A percentile compares a stretch with the other conserved stretches of the same genome.
Evolutionary conservation across 2,888 invertebrate genomes (phyloP).

Genomic region (Sturmia bella): DNA sequence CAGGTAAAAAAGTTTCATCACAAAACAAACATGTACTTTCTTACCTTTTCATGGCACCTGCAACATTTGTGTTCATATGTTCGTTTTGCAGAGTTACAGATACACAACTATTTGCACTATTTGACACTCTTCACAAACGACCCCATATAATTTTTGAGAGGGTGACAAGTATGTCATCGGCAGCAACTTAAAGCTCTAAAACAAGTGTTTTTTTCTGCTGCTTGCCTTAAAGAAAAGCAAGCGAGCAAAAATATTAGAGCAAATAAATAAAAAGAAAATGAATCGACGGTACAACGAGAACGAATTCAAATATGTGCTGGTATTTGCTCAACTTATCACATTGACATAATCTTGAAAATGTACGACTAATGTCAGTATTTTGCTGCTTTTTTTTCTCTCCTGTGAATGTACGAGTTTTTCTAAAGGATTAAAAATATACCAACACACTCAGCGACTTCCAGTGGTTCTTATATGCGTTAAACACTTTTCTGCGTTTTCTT

Average conservation of each 20-base stretch:
- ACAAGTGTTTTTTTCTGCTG: slow-evolving; percentile 12
- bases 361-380: slow-evolving; percentile 18
- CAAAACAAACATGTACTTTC: no score
- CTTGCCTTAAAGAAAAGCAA: not conserved
- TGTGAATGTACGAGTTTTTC: not conserved
- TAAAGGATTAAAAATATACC: slow-evolving; percentile 9
- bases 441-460: slow-evolving; percentile 1
- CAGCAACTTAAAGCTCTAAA: slow-evolving; percentile 20
- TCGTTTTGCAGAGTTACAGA: slow-evolving; percentile 19
- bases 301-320: slow-evolving; percentile 45
- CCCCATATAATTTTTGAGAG: slow-evolving; percentile 39
- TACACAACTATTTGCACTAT: not conserved
- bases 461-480: slow-evolving; percentile 30
- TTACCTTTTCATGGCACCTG: slow-evolving; percentile 7
- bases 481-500: slow-evolving; percentile 4
- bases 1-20: no score
- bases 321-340: slow-evolving; percentile 72
- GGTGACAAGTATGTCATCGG: slow-evolving; percentile 62
- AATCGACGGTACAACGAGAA: not conserved
- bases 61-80: slow-evolving; percentile 3
- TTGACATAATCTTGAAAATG: slow-evolving; percentile 72
- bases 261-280: slow-evolving; percentile 20
- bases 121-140: slow-evolving; percentile 18
- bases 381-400: not conserved
- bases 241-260: no score